A percentile compares a stretch with the other conserved stretches of the same genome.
Conservation (phyloP, 2,888 invertebrate genomes). For the Caenorhabditis angaria region DNA sequence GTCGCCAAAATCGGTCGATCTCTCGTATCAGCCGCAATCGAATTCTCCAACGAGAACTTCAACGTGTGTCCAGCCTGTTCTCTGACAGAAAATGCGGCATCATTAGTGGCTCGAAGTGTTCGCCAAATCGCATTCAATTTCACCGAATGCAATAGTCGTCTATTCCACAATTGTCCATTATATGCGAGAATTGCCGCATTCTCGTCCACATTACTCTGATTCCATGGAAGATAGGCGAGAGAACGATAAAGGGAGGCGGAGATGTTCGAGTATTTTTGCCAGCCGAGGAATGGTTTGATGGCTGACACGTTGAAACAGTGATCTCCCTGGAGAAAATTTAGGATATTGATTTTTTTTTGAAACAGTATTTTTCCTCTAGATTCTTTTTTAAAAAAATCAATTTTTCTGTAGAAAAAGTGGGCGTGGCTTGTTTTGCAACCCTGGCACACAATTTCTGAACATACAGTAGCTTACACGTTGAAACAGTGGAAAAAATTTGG, state of each 20-base stretch:
- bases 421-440: no score
- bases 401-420: no score
- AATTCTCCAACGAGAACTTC: constrained; percentile 87
- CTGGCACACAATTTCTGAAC: no score
- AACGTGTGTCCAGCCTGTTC: constrained; percentile 85
- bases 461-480: no score
- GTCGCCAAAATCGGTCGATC: constrained; percentile 67
- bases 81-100: constrained; percentile 84
- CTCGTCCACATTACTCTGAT: constrained; percentile 64
- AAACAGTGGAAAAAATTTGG: no score
- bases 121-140: constrained; percentile 77
- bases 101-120: constrained; percentile 80
- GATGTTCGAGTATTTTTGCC: constrained; percentile 73
- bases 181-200: constrained; percentile 62
- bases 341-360: constrained; percentile 19
- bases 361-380: no score
- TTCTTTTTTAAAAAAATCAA: no score
- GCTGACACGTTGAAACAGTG: constrained; percentile 84
- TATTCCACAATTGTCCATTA: constrained; percentile 54
- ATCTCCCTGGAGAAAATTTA: no score
- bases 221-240: constrained; percentile 66
- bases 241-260: constrained; percentile 50
- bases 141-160: constrained; percentile 55
- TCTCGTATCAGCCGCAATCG: constrained; percentile 77
- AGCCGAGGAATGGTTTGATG: constrained; percentile 83